Base-by-base conservation (phyloP, 2,888 invertebrate species). In the Cacoxenus indagator region DNA sequence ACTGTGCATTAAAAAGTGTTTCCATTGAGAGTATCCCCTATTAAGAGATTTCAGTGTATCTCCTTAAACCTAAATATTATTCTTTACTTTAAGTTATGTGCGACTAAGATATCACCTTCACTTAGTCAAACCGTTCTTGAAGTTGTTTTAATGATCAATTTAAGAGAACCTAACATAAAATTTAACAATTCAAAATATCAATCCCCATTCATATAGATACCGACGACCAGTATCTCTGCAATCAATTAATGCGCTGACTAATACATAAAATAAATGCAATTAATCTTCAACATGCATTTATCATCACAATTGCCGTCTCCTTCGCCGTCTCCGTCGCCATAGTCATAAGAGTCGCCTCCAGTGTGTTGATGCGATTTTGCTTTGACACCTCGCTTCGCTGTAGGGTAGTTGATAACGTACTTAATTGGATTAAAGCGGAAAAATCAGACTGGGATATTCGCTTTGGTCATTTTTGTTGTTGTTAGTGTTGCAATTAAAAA, bases 401-500 rank as follows among this genome's bases (percentile, higher is more conserved):
- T 26, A 62, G 61, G 61, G 61, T 43, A 62, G 43, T 62, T 62
- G 61, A 62, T 62, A 62, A 43, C 37, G 45, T 37, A 24, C 45
- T 62, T 62, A 62, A 62, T 62, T 62, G 61, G 61, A 62, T 62
- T 62, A 62, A 62, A 62, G 9, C 17, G 22, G 19, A 19, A 48
- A 19, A n/a, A 19, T 48, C 55, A 26, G 26, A 55, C 55, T 24
- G n/a, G 26, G 14, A 19, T 55, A 55, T 55, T 55, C 26, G 55
- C 27, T 55, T 55, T 55, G 24, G 27, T 26, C 22, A 27, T 55
- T 26, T 14, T 55, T 2, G 27, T 55, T 55, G 55, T 55, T 27
- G 55, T 71, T 75, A 68, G 65, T 76, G 76, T 73, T 70, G 82
- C 83, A 80, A 83, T 80, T 83, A 79, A 82, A 81, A 84, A 71